Conservation (phyloP, 92 coral and sea anemone genomes). For the Virgularia gustaviana region DNA sequence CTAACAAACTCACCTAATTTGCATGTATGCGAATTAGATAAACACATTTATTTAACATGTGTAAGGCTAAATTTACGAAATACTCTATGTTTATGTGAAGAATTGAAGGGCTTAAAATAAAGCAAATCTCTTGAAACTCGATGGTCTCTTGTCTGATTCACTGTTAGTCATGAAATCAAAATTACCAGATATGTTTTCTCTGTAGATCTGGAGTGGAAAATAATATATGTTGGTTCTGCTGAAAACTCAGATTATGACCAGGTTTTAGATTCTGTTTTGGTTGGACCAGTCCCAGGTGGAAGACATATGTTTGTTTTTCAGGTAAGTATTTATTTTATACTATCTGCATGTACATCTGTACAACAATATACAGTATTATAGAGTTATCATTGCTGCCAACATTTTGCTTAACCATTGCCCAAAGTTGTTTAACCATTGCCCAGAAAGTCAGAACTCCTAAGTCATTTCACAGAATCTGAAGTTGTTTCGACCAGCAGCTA, state of each 20-base stretch:
- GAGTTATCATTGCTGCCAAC: background rate
- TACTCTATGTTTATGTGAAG: too few species aligned
- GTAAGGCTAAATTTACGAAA: too few species aligned
- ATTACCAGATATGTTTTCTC: background rate
- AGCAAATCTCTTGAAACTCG: background rate
- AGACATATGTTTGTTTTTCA: constrained; percentile 82
- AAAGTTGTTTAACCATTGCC: background rate
- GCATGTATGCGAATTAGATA: too few species aligned
- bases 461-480: too few species aligned
- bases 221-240: constrained; percentile 95
- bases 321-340: constrained; percentile 49
- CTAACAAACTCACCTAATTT: too few species aligned
- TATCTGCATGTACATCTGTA: too few species aligned
- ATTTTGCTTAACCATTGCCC: background rate
- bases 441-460: too few species aligned
- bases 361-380: too few species aligned
- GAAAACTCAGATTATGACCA: constrained; percentile 82
- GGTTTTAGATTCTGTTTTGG: constrained; percentile 88
- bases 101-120: too few species aligned
- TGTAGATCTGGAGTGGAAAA: constrained; percentile 92
- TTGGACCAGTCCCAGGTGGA: constrained; percentile 92
- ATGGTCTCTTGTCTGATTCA: background rate
- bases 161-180: background rate
- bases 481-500: too few species aligned
- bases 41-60: too few species aligned